These are phyloP conservation scores for Ptyas mucosa DNA, from an alignment of 2,113 vertebrate species.

Conservation along the genomic window DNA sequence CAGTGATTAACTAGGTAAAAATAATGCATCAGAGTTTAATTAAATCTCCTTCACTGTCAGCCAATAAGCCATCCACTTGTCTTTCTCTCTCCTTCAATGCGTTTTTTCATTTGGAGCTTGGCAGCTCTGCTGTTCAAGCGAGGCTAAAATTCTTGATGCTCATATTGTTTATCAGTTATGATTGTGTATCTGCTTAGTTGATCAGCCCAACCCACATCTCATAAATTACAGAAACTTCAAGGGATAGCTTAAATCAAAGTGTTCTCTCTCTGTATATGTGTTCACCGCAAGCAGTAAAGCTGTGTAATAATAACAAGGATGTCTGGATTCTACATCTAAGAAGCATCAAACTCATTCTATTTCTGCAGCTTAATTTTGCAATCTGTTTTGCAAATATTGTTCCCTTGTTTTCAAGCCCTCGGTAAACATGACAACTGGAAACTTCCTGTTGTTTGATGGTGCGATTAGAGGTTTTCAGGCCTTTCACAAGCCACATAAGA, in stretches of 20 bases:
- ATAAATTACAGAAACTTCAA: neutral
- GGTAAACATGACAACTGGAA: neutral
- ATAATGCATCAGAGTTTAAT: slow-evolving; percentile 30
- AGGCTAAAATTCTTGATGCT: neutral
- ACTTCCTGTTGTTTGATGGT: neutral
- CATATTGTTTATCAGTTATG: neutral
- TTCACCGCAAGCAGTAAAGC: neutral
- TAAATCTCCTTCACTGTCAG: slow-evolving; percentile 23
- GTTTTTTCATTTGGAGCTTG: neutral
- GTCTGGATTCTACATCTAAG: neutral
- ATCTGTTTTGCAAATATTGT: neutral
- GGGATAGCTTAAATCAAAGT: neutral
- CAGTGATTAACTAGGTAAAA: slow-evolving; percentile 39
- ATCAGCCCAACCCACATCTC: neutral
- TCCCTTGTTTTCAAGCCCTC: neutral
- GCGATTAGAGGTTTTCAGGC: neutral
- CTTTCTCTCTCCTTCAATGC: neutral
- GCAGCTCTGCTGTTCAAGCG: neutral
- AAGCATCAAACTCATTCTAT: neutral
- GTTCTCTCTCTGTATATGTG: neutral
- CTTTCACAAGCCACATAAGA: neutral
- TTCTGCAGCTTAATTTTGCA: neutral
- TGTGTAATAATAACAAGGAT: neutral
- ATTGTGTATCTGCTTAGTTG: neutral
- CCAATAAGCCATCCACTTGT: neutral